Evolutionary conservation across 2,113 vertebrate species (phyloP).

Genomic region (Scytalopus superciliaris): DNA sequence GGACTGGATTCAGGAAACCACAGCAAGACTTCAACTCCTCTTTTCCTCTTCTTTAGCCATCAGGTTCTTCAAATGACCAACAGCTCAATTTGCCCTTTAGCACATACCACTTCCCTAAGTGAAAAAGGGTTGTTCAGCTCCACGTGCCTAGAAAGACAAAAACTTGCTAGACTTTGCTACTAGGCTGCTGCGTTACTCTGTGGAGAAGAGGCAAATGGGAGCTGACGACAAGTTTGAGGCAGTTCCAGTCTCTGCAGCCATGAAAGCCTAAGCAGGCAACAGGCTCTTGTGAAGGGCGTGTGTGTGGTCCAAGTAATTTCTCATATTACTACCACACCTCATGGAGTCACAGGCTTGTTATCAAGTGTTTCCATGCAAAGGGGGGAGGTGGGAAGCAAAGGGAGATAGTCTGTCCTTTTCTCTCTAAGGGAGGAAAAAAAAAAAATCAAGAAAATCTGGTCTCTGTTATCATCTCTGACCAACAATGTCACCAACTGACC

Average conservation of each 20-base stretch:
- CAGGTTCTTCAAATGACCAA: not conserved
- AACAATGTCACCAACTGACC: slow-evolving; percentile 6
- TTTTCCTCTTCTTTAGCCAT: not conserved
- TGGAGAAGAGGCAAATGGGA: not conserved
- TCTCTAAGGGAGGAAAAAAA: not conserved
- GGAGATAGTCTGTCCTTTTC: not conserved
- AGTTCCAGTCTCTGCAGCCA: not conserved
- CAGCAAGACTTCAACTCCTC: not conserved
- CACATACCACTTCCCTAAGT: not conserved
- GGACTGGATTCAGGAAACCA: not conserved
- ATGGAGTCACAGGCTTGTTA: slow-evolving; percentile 31
- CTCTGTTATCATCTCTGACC: not conserved
- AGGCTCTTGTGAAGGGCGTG: not conserved
- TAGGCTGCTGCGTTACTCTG: not conserved
- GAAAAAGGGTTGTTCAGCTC: not conserved
- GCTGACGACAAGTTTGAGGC: not conserved
- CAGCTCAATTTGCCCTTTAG: not conserved
- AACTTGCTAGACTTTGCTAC: not conserved
- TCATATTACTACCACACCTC: slow-evolving; percentile 36
- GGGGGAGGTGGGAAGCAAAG: not conserved
- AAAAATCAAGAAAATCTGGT: not conserved
- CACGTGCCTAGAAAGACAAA: not conserved
- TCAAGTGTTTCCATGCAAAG: slow-evolving; percentile 46
- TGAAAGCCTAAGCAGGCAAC: slow-evolving; percentile 16
- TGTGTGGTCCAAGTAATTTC: slow-evolving; percentile 51